Conservation (phyloP, 2,113 vertebrate genomes). For the Sinocyclocheilus anshuiensis region DNA sequence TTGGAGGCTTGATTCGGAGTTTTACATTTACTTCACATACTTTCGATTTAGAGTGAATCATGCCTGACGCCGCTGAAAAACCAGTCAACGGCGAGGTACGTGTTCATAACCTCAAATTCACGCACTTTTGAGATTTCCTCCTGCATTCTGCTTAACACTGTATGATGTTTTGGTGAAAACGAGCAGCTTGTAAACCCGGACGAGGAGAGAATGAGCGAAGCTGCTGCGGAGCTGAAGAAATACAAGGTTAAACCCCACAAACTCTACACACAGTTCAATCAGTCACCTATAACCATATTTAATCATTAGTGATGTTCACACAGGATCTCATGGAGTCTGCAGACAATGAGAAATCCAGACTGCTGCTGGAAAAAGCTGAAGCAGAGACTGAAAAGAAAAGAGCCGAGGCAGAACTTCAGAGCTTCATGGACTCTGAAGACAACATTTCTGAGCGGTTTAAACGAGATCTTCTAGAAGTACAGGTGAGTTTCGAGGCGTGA, state of each 20-base stretch:
- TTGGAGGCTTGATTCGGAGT: not conserved
- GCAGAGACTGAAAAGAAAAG: constrained; percentile 50
- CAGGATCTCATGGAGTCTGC: constrained; percentile 61
- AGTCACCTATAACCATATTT: not conserved
- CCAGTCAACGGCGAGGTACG: not conserved
- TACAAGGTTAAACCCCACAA: constrained; percentile 67
- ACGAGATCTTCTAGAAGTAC: not conserved
- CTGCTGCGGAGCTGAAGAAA: constrained; percentile 60
- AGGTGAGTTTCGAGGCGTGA: constrained; percentile 58
- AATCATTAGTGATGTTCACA: not conserved
- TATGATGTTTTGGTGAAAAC: not conserved
- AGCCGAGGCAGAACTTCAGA: constrained; percentile 50
- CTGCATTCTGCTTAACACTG: not conserved
- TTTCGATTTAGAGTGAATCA: not conserved
- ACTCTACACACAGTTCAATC: not conserved
- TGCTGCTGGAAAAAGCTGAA: constrained; percentile 52
- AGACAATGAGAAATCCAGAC: constrained; percentile 54
- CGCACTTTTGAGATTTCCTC: not conserved
- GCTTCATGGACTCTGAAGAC: not conserved
- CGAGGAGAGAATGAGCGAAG: constrained; percentile 19
- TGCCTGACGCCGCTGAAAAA: not conserved
- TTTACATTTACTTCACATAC: not conserved
- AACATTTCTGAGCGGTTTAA: rapidly evolving
- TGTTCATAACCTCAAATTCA: not conserved
- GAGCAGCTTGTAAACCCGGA: not conserved